phyloP scores from a whole-genome alignment of 2,113 vertebrate genomes.

The Lepus timidus region DNA sequence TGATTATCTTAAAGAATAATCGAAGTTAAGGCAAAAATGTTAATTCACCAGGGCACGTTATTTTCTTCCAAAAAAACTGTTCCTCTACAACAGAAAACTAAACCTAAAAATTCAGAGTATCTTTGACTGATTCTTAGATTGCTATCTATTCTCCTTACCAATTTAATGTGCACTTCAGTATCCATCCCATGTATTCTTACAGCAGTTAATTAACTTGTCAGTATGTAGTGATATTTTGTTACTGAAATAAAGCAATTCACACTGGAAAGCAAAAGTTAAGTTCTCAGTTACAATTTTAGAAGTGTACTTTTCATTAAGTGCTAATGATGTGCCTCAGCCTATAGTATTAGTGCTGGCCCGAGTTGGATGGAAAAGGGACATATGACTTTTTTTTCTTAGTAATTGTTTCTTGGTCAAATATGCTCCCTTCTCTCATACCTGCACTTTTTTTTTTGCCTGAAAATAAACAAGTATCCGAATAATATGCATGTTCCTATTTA shows the following conservation, averaged over 20 bases:
- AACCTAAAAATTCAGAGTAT: background rate
- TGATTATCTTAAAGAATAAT: background rate
- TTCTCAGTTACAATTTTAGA: background rate
- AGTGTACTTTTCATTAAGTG: background rate
- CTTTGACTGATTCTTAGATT: background rate
- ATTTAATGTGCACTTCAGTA: background rate
- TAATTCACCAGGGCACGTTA: background rate
- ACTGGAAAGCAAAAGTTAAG: background rate
- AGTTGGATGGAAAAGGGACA: background rate
- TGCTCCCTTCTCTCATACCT: background rate
- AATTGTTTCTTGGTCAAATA: background rate
- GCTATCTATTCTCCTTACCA: background rate
- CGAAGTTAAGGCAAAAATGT: rapidly evolving
- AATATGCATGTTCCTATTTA: background rate
- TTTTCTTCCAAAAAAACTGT: background rate
- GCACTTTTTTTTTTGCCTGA: background rate
- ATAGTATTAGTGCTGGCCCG: background rate
- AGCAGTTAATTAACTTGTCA: background rate
- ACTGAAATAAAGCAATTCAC: background rate
- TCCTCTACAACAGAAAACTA: background rate
- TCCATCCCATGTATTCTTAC: background rate
- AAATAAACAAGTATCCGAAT: background rate
- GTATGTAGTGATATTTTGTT: background rate
- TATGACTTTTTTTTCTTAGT: background rate
- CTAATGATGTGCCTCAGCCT: background rate